phyloP scores from a whole-genome alignment of 1,140 invertebrate species.

The Ditylenchus dipsaci region DNA sequence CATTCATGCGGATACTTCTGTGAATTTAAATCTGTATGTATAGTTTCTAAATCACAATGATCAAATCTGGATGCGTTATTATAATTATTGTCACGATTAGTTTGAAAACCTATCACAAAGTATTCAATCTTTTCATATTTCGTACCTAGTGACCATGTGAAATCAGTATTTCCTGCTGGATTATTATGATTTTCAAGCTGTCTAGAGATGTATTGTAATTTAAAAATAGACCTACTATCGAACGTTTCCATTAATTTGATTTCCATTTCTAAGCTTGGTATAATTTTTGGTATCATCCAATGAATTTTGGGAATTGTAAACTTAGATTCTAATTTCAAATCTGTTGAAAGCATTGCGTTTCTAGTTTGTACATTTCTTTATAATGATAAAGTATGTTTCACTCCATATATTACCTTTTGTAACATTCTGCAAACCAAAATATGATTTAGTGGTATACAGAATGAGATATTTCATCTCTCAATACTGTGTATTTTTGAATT shows the following conservation, averaged over 20 bases:
- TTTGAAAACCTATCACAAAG: slow-evolving; percentile 30
- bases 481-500: slow-evolving; percentile 26
- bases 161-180: slow-evolving; percentile 19
- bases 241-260: slow-evolving; percentile 28
- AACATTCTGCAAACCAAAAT: slow-evolving; percentile 34
- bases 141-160: slow-evolving; percentile 33
- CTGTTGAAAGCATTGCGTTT: slow-evolving; percentile 18
- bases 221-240: slow-evolving; percentile 10
- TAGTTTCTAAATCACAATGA: slow-evolving; percentile 28
- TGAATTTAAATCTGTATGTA: slow-evolving; percentile 30
- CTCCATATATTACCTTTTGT: slow-evolving; percentile 25
- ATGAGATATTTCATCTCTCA: slow-evolving; percentile 25
- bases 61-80: slow-evolving; percentile 27
- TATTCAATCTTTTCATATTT: slow-evolving; percentile 37
- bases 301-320: slow-evolving; percentile 22
- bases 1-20: slow-evolving; percentile 37
- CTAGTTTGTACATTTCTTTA: slow-evolving; percentile 22
- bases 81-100: slow-evolving; percentile 28
- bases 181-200: slow-evolving; percentile 33
- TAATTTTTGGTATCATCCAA: slow-evolving; percentile 32
- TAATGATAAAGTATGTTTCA: slow-evolving; percentile 23
- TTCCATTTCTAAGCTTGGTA: slow-evolving; percentile 21
- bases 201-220: slow-evolving; percentile 31
- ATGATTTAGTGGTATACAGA: slow-evolving; percentile 28
- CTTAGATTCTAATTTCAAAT: slow-evolving; percentile 20